A percentile compares a stretch with the other conserved stretches of the same genome.
Conservation (phyloP, 2,888 invertebrate species). For the Phlogophora meticulosa region DNA sequence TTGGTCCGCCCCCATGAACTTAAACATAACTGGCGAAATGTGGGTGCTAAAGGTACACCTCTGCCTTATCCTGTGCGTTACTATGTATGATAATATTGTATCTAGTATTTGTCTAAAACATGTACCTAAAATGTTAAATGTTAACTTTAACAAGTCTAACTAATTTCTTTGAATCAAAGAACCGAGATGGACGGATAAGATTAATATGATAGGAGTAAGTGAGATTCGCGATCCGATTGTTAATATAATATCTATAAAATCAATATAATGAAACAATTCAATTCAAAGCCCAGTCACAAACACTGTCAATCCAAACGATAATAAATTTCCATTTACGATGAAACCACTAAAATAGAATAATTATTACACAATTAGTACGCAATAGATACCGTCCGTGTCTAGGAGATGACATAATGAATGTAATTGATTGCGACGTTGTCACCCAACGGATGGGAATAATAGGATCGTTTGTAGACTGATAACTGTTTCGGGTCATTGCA, state of each 20-base stretch:
- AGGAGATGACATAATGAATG: constrained; percentile 74
- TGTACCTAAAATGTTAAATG: too few relatives aligned
- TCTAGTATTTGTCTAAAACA: too few relatives aligned
- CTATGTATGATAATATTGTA: too few relatives aligned
- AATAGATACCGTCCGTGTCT: constrained; percentile 70
- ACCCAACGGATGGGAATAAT: constrained; percentile 78
- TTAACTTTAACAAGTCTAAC: too few relatives aligned
- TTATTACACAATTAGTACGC: constrained; percentile 74
- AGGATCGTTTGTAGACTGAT: constrained; percentile 77
- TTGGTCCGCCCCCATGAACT: too few relatives aligned
- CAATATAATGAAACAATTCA: constrained; percentile 14
- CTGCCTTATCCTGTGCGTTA: too few relatives aligned
- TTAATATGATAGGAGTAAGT: not conserved
- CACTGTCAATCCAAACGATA: constrained; percentile 46
- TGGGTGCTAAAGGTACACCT: too few relatives aligned
- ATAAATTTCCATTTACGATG: constrained; percentile 49
- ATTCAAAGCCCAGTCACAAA: constrained; percentile 33
- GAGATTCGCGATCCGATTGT: not conserved
- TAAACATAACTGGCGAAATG: too few relatives aligned
- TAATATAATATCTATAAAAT: not conserved
- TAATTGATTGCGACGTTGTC: constrained; percentile 73
- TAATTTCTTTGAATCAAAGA: too few relatives aligned
- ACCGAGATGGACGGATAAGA: too few relatives aligned
- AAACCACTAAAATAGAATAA: constrained; percentile 69
- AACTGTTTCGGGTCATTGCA: constrained; percentile 63